Evolutionary conservation across 1,140 invertebrate genomes (phyloP), one percentile per base, ranked within the genome.

Genomic region (Drosophila quadrilineata): DNA sequence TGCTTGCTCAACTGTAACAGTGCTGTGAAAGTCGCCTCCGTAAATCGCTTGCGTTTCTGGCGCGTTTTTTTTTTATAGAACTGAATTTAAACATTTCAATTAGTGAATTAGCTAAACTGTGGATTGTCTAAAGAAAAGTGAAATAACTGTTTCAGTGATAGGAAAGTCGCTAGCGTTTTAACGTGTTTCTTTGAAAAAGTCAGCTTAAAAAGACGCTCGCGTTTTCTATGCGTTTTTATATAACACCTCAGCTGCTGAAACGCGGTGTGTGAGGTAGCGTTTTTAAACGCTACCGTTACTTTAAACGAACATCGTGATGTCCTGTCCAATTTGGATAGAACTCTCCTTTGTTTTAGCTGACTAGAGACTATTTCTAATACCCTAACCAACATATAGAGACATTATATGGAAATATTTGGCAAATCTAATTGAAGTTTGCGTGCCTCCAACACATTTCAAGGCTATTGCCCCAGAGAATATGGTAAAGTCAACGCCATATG

Each of bases 401-500:
- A 10, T 4, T 17, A 14, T 31, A 50, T 50, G 28, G 28, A 50
- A 46, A 72, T 69, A 65, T 65, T 71, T 72, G 24, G 38, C 19
- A 43, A 50, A 72, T 54, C 35, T 45, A 65, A 57, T 58, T 56
- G 28, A 43, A 56, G n/a, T 22, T 75, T 24, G 76, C 76, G 76
- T 82, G 76, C 38, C 17, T 19, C 2, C 43, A 33, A 38, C 41
- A 31, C 43, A 76, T 69, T n/a, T 56, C 10, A 48, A 49, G 26
- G 45, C 17, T 10, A 19, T 38, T 29, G 12, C 3, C 24, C 16
- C 21, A 36, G 22, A 12, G 40, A 6, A n/a, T 29, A 9, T 21
- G 14, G 22, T 29, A 31, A 28, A 26, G 6, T 21, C n/a, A 49
- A 29, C 16, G 33, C 8, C 4, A 28, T 49, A 49, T 53, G 29